A percentile compares a stretch with the other conserved stretches of the same genome.
Conservation (phyloP, 92 coral and sea anemone genomes). For the Parazoanthus darwini region DNA sequence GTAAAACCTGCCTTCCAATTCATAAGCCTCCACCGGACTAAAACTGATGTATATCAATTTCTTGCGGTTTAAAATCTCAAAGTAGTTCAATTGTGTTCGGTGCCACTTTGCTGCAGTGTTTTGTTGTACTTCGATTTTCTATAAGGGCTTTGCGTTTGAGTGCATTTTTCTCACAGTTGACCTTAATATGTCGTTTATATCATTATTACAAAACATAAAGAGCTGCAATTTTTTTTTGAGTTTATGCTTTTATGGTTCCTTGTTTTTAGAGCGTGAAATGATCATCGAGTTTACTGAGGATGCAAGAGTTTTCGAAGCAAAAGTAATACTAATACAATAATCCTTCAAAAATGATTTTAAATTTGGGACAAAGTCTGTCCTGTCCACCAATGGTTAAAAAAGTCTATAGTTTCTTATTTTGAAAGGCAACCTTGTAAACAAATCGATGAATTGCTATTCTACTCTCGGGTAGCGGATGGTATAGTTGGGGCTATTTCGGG, state of each 20-base stretch:
- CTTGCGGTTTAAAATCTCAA: background rate
- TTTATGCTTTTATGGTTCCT: background rate
- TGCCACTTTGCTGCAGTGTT: too few species aligned
- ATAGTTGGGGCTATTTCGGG: background rate
- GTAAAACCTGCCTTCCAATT: background rate
- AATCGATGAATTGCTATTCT: background rate
- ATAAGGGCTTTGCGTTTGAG: background rate
- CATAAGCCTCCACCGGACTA: background rate
- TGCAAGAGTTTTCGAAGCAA: background rate
- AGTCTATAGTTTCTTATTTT: background rate
- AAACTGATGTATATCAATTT: background rate
- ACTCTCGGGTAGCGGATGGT: background rate
- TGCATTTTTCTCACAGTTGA: background rate
- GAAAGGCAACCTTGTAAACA: background rate
- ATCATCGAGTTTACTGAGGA: too few species aligned
- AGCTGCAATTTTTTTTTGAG: background rate
- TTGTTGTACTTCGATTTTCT: background rate
- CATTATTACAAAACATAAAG: background rate
- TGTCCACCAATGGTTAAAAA: background rate
- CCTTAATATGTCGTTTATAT: background rate
- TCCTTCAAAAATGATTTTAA: background rate
- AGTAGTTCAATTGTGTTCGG: too few species aligned
- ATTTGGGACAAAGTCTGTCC: too few species aligned
- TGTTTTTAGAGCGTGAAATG: background rate
- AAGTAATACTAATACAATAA: too few species aligned